Percentiles rank a stretch among this genome's conserved stretches.
These are phyloP conservation scores for Myiozetetes cayanensis DNA, from an alignment of 2,113 vertebrate species.

Conservation along the genomic window DNA sequence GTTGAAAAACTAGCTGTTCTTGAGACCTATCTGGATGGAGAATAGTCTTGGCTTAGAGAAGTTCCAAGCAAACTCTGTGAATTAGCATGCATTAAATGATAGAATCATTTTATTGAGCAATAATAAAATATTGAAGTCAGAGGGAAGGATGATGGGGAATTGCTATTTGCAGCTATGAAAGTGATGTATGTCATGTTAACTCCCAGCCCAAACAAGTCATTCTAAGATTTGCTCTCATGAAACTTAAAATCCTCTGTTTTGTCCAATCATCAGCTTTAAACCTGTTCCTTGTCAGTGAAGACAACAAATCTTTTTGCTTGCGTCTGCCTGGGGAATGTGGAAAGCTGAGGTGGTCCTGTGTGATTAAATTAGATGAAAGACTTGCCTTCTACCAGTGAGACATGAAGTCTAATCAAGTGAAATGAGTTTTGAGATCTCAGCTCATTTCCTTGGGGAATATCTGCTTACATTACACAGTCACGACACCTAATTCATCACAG, in stretches of 20 bases:
- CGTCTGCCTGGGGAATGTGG: constrained; percentile 69
- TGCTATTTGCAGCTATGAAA: constrained; percentile 47
- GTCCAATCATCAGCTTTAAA: constrained; percentile 74
- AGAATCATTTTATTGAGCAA: constrained; percentile 59
- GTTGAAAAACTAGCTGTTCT: not conserved
- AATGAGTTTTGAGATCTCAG: constrained; percentile 82
- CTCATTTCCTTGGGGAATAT: constrained; percentile 76
- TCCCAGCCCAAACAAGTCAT: constrained; percentile 64
- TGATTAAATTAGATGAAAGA: constrained; percentile 82
- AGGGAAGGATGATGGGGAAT: constrained; percentile 49
- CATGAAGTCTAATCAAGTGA: constrained; percentile 79
- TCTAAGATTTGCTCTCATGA: constrained; percentile 71
- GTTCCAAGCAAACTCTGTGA: constrained; percentile 32
- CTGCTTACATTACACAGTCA: constrained; percentile 75
- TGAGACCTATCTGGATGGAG: not conserved
- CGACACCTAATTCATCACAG: constrained; percentile 75
- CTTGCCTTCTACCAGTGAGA: constrained; percentile 74
- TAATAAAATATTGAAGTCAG: constrained; percentile 47
- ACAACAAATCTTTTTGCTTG: constrained; percentile 78
- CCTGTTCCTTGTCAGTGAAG: constrained; percentile 77
- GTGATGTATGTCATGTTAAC: constrained; percentile 63
- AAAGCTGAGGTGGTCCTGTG: constrained; percentile 75
- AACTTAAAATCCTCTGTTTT: constrained; percentile 69
- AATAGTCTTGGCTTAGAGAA: constrained; percentile 2
- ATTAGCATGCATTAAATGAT: constrained; percentile 34